Conservation (phyloP, 2,888 invertebrate genomes). For the Epistrophe eligans region DNA sequence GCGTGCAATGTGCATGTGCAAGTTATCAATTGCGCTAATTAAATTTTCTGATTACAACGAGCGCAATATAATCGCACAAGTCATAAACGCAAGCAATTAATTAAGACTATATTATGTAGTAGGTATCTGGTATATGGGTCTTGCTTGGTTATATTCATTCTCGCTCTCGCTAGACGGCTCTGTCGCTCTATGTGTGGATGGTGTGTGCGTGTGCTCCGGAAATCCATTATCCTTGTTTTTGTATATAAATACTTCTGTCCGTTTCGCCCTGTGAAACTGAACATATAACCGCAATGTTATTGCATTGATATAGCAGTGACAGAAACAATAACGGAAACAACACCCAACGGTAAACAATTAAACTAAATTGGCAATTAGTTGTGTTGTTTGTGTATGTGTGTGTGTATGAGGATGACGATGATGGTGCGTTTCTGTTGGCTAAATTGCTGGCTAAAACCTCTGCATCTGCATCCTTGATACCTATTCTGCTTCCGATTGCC, state of each 20-base stretch:
- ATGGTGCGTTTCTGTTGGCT: conserved; percentile 32
- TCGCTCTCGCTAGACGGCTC: conserved; percentile 5
- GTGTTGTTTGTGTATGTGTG: conserved; percentile 30
- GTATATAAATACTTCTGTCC: not conserved
- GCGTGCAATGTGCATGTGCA: conserved; percentile 29
- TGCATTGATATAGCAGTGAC: conserved; percentile 41
- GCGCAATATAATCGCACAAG: conserved; percentile 72
- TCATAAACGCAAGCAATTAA: conserved; percentile 69
- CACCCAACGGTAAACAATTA: conserved; percentile 64
- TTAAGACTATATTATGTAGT: conserved; percentile 31
- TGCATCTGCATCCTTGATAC: not conserved
- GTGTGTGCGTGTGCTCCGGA: conserved; percentile 12
- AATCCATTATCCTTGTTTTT: conserved; percentile 44
- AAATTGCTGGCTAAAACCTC: not conserved
- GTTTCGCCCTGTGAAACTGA: not conserved
- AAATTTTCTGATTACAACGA: conserved; percentile 70
- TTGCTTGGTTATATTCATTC: conserved; percentile 5
- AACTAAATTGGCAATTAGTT: conserved; percentile 68
- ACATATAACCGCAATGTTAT: conserved; percentile 25
- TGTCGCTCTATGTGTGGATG: not conserved
- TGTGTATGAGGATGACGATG: conserved; percentile 26
- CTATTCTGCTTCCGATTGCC: not conserved
- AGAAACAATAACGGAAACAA: conserved; percentile 46
- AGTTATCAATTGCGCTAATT: conserved; percentile 62
- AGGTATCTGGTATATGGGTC: too few relatives aligned